phyloP scores from a whole-genome alignment of 2,113 vertebrate species.

The Actinemys pallida region DNA sequence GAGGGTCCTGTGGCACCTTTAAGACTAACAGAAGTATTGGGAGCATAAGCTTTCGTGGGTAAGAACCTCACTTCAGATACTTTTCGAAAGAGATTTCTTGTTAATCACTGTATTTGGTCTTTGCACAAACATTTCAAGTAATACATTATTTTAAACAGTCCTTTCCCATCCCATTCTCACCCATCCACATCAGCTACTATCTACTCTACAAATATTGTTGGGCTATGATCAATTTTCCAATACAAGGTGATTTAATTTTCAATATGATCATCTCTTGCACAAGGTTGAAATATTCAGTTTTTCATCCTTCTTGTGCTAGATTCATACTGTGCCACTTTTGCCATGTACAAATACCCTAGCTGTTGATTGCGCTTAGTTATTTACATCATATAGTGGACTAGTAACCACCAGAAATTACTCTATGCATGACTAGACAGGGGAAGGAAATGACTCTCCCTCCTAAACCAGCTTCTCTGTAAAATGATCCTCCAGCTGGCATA shows the following conservation, averaged over 20 bases:
- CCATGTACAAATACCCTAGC: rapidly evolving
- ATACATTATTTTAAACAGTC: not conserved
- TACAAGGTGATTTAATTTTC: not conserved
- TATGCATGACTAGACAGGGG: not conserved
- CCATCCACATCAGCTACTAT: not conserved
- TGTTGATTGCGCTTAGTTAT: rapidly evolving
- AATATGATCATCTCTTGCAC: not conserved
- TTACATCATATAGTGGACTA: not conserved
- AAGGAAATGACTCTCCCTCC: not conserved
- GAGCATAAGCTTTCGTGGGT: too few relatives aligned
- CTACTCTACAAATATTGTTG: not conserved
- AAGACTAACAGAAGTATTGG: too few relatives aligned
- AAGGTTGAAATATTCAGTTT: not conserved
- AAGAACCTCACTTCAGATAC: too few relatives aligned
- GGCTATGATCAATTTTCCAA: not conserved
- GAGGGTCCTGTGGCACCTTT: too few relatives aligned
- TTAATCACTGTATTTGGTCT: not conserved
- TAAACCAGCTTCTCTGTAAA: not conserved
- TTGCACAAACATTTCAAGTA: not conserved
- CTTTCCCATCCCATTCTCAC: not conserved
- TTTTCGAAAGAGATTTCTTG: not conserved
- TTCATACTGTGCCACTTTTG: not conserved
- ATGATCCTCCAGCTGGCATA: not conserved
- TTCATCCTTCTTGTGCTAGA: rapidly evolving
- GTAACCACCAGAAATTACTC: not conserved